Percentiles rank a stretch among this genome's conserved stretches.
Evolutionary conservation across 2,888 invertebrate species (phyloP).

Genomic region (Yponomeuta cagnagella): DNA sequence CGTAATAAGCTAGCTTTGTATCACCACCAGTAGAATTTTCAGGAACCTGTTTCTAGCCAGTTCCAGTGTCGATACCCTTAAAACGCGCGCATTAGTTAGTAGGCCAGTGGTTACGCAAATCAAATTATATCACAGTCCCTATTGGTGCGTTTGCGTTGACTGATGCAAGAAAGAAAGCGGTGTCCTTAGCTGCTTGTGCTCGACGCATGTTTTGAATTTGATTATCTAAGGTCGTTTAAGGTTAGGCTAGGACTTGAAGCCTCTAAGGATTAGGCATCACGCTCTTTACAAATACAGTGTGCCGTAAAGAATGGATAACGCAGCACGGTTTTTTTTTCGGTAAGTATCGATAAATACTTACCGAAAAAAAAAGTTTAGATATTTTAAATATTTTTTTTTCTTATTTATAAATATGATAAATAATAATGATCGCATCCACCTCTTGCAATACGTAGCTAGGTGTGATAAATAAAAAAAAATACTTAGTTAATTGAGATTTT

Average conservation of each 20-base stretch:
- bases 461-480: no score
- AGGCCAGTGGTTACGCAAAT: neutral
- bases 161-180: slow-evolving; percentile 65
- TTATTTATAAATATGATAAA: no score
- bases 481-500: no score
- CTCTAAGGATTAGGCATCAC: no score
- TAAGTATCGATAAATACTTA: no score
- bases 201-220: slow-evolving; percentile 43
- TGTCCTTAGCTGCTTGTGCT: slow-evolving; percentile 55
- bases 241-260: neutral
- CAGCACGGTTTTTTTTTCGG: no score
- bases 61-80: neutral
- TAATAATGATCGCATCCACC: no score
- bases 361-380: no score
- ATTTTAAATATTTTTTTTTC: no score
- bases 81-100: neutral
- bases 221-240: slow-evolving; percentile 32
- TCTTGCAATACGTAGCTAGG: no score
- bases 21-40: neutral
- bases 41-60: neutral
- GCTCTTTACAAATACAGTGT: no score
- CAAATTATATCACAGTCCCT: slow-evolving; percentile 33
- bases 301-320: no score
- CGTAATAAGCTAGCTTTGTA: neutral
- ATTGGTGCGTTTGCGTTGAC: slow-evolving; percentile 28